Base-by-base conservation (phyloP, 2,888 invertebrate genomes). In the Drosophila borealis region DNA sequence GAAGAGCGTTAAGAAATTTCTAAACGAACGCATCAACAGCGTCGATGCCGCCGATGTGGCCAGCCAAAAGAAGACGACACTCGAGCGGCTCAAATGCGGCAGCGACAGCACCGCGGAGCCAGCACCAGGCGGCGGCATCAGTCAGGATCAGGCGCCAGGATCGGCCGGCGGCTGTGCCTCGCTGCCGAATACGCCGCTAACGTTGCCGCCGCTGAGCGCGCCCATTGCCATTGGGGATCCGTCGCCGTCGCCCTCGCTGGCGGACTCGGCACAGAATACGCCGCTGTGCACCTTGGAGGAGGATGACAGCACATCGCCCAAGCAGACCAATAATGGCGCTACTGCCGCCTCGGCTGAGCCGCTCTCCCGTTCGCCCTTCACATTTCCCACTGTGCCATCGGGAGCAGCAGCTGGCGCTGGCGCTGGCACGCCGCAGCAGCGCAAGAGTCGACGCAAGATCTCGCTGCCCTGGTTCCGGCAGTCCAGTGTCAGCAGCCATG, bases 391-490 rank as follows among this genome's bases (percentile, higher is more conserved):
- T 5, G 72, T 81, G 49, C 46, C 81, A 3, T 44, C 80, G 37
- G n/a, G n/a, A n/a, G 48, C 76, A 19, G 19, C 74, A 66, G 50
- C 84, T 68, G 57, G 94, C 93, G 92, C 94, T 13, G 60, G 76
- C 46, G 92, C 94, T 13, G 60, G 76, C 46, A 61, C 81, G 62
- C 74, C 94, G 93, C 92, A 94, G 93, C 92, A 74, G 60, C 94
- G 95, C 91, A 96, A 96, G 91, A 95, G 95, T 81, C 95, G 96
- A 72, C 94, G 97, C 89, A 97, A 97, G 93, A 97, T 97, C 87
- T 97, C 97, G 61, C 93, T 97, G 91, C 97, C 97, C 78, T 97
- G 97, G 97, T 97, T 97, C 93, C 94, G 97, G 57, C 97, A 97
- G 93, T 95, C 95, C 88, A 96, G 96, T 69, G 95, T 96, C 39